phyloP scores from a whole-genome alignment of 2,113 vertebrate species.

The Calyptommatus sinebrachiatus region DNA sequence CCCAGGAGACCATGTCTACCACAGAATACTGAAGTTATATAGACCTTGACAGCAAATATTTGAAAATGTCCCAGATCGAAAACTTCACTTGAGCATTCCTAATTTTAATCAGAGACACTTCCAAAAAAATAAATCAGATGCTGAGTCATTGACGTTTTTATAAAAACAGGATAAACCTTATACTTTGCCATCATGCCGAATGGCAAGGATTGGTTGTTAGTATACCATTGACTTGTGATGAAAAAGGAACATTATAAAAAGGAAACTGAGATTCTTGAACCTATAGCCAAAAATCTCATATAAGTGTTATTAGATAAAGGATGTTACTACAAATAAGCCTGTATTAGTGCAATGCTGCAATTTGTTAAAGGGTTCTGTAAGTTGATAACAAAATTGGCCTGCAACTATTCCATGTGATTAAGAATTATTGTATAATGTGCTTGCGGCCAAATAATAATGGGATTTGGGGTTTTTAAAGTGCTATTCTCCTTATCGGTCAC shows the following conservation, averaged over 20 bases:
- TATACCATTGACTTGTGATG: not conserved
- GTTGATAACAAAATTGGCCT: not conserved
- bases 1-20: no score
- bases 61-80: no score
- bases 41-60: no score
- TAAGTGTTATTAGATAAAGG: not conserved
- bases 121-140: not conserved
- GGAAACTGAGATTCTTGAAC: not conserved
- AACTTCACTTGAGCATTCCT: no score
- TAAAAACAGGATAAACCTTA: not conserved
- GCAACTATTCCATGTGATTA: not conserved
- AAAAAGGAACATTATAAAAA: not conserved
- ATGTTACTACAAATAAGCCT: not conserved
- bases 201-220: not conserved
- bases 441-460: slow-evolving; percentile 1
- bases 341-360: not conserved
- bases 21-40: no score
- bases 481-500: slow-evolving; percentile 10
- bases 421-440: not conserved
- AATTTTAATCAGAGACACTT: not conserved
- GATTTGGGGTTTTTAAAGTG: not conserved
- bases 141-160: not conserved
- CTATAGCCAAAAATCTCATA: not conserved
- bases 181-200: not conserved
- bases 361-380: not conserved